Evolutionary conservation across 2,888 invertebrate species (phyloP), one percentile per base, ranked within the genome.

Genomic region (Meliscaeva auricollis): DNA sequence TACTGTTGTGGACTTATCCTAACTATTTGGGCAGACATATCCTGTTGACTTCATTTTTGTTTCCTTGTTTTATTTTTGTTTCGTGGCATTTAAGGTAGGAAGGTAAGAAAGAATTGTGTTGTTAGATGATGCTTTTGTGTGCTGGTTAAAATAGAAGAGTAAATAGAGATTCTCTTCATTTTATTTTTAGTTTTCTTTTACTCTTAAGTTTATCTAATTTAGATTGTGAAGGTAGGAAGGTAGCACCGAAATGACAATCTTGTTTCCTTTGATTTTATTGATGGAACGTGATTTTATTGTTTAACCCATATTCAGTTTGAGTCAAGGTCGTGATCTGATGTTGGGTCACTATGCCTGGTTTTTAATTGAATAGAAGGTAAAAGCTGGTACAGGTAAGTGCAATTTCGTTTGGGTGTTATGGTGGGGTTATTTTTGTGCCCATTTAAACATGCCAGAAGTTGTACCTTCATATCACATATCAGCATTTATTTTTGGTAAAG

Each of bases 21-120:
- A 73, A 73, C 78, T 62, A 78, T 74, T 60, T 64, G 69, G 74
- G 62, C 26, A 78, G 69, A 69, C 74, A 60, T 76, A 70, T 78
- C 78, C 69, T 74, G 77, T 38, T 54, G 52, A 32, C 17, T 17
- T 48, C 8, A 1, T 17, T 58, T 58, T 32, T 48, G 9, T 66
- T 56, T 66, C 8, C 15, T 38, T 32, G 3, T 32, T 17, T 32
- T 17, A 4, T 48, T 56, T 46, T 44, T 48, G 26, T 52, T 1
- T n/a, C 26, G 26, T 26, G 2, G 26, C 2, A 26, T 26, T 26
- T 26, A 2, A 26, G 4, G 26, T 3, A 26, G 26, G 13, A 41
- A 13, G 41, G 13, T 41, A 13, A 41, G 41, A 13, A n/a, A 41
- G n/a, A n/a, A n/a, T n/a, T n/a, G n/a, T n/a, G n/a, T n/a, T n/a